These are phyloP conservation scores for Staurois parvus DNA, from an alignment of 2,797 vertebrate species.

Conservation along the genomic window DNA sequence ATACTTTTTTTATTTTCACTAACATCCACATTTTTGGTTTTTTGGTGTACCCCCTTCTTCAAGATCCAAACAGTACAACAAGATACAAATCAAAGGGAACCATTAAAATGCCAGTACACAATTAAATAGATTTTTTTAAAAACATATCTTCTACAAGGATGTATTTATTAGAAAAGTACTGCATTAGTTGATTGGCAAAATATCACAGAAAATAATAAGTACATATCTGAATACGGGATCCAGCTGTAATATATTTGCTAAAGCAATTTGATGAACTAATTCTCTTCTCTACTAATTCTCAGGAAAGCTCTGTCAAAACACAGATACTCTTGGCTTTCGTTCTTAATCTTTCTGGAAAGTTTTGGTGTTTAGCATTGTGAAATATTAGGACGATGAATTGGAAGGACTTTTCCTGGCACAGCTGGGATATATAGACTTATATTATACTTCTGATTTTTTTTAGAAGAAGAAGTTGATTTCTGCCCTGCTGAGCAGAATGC, in stretches of 20 bases:
- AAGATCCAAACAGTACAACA: no score
- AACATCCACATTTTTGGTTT: no score
- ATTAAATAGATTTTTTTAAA: background rate
- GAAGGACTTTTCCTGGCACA: constrained; percentile 3
- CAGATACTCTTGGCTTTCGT: background rate
- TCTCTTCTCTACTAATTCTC: constrained; percentile 1
- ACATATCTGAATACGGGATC: background rate
- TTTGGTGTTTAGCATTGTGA: constrained; percentile 16
- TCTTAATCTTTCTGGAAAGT: constrained; percentile 4
- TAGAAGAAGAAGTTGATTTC: background rate
- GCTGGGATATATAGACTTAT: background rate
- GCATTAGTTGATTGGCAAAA: background rate
- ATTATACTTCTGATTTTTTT: background rate
- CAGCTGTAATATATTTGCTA: constrained; percentile 7
- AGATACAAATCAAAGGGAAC: background rate
- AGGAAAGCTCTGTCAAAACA: constrained; percentile 10
- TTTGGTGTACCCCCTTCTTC: no score
- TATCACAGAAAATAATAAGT: constrained; percentile 2
- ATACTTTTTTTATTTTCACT: no score
- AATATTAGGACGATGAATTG: constrained; percentile 1
- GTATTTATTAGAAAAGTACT: background rate
- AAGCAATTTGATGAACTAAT: background rate
- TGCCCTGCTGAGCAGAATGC: background rate
- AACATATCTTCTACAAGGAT: background rate
- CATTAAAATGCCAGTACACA: background rate